A percentile compares a stretch with the other conserved stretches of the same genome.
Conservation (phyloP, 2,888 invertebrate genomes). For the Vanessa cardui region DNA sequence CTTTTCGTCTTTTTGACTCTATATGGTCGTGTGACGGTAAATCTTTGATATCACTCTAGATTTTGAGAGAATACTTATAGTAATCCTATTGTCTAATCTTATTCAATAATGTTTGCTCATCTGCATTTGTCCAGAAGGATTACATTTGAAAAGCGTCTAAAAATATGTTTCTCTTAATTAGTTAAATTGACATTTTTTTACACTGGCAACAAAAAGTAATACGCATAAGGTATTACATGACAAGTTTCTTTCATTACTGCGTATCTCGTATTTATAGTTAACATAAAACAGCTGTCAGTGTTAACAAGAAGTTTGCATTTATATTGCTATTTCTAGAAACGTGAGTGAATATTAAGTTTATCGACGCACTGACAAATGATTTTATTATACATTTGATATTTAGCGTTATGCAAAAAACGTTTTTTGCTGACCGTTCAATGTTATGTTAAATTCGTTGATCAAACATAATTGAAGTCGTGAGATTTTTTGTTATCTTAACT, state of each 20-base stretch:
- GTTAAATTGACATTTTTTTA: too few relatives aligned
- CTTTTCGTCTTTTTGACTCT: too few relatives aligned
- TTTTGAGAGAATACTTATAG: too few relatives aligned
- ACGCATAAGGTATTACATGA: neutral
- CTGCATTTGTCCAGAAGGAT: too few relatives aligned
- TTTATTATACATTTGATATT: slow-evolving; percentile 17
- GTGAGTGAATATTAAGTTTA: neutral
- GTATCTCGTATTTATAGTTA: neutral
- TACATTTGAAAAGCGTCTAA: too few relatives aligned
- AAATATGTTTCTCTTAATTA: too few relatives aligned
- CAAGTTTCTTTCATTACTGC: neutral
- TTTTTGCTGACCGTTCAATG: slow-evolving; percentile 13
- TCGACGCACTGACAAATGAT: slow-evolving; percentile 4
- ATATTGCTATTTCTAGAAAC: slow-evolving; percentile 3
- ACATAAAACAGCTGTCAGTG: slow-evolving; percentile 6
- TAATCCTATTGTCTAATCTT: too few relatives aligned
- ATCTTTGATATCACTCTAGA: too few relatives aligned
- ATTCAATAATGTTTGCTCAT: too few relatives aligned
- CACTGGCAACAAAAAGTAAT: neutral
- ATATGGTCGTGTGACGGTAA: too few relatives aligned
- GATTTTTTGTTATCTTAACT: slow-evolving; percentile 10
- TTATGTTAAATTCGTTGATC: slow-evolving; percentile 17
- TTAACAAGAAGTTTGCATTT: slow-evolving; percentile 1
- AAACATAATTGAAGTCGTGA: slow-evolving; percentile 24
- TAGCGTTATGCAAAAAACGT: slow-evolving; percentile 12